phyloP scores from a whole-genome alignment of 2,113 vertebrate genomes.

The Vidua macroura region DNA sequence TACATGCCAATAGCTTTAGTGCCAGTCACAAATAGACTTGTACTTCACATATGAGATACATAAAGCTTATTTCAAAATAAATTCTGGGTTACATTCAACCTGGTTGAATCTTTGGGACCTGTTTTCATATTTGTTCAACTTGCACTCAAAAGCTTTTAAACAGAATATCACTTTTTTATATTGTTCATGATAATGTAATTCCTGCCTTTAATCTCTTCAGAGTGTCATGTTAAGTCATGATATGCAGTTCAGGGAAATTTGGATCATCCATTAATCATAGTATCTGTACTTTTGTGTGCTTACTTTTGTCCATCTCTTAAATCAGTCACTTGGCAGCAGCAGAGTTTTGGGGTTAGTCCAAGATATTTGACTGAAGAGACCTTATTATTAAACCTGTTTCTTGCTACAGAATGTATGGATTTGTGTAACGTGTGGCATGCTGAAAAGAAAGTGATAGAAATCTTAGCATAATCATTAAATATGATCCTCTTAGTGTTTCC shows the following conservation, averaged over 20 bases:
- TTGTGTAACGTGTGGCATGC: slow-evolving; percentile 81
- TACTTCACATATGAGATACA: slow-evolving; percentile 49
- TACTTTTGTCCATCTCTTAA: slow-evolving; percentile 91
- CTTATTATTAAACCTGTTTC: slow-evolving; percentile 82
- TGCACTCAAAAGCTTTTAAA: slow-evolving; percentile 74
- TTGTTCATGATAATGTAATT: slow-evolving; percentile 76
- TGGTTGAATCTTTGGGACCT: slow-evolving; percentile 70
- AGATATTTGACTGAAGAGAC: slow-evolving; percentile 80
- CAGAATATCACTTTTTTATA: slow-evolving; percentile 75
- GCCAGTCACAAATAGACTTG: slow-evolving; percentile 50
- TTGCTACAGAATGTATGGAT: slow-evolving; percentile 78
- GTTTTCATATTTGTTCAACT: slow-evolving; percentile 78
- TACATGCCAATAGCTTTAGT: slow-evolving; percentile 67
- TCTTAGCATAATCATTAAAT: slow-evolving; percentile 41
- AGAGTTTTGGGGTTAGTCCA: slow-evolving; percentile 70
- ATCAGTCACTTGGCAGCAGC: slow-evolving; percentile 87
- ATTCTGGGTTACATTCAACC: slow-evolving; percentile 67
- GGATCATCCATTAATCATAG: slow-evolving; percentile 86
- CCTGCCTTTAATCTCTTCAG: slow-evolving; percentile 79
- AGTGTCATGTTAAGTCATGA: slow-evolving; percentile 90
- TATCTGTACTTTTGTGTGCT: slow-evolving; percentile 83
- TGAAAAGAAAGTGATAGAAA: slow-evolving; percentile 82
- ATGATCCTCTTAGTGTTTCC: slow-evolving; percentile 2
- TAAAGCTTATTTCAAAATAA: slow-evolving; percentile 76
- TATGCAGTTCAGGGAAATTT: slow-evolving; percentile 84